These are phyloP conservation scores for Chymomyza costata DNA, from an alignment of 1,140 invertebrate genomes.

Conservation along the genomic window DNA sequence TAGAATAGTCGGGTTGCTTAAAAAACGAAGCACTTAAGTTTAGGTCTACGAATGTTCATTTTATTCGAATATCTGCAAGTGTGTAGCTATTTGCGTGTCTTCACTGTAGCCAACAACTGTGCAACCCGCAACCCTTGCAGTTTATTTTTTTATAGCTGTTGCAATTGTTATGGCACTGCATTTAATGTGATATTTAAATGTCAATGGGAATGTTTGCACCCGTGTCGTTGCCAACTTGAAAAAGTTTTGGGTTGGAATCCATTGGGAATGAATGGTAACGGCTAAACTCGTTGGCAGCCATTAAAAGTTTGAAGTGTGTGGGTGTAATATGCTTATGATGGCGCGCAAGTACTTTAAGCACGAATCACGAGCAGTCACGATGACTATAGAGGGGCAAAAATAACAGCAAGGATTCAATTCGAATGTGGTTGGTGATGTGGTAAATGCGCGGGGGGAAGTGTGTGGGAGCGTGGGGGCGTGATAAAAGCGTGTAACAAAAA, in stretches of 20 bases:
- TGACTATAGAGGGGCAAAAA: too few relatives aligned
- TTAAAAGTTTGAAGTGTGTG: conserved; percentile 26
- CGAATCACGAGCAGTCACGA: too few relatives aligned
- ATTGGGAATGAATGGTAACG: conserved; percentile 4
- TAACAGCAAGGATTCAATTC: too few relatives aligned
- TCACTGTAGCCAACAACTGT: too few relatives aligned
- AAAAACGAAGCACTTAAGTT: too few relatives aligned
- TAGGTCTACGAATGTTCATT: too few relatives aligned
- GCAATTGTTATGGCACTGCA: conserved; percentile 21
- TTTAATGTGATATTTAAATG: conserved; percentile 56
- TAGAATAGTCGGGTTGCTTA: too few relatives aligned
- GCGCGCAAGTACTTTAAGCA: conserved; percentile 15
- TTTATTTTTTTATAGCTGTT: conserved; percentile 11
- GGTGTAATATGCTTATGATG: conserved; percentile 34
- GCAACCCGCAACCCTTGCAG: conserved; percentile 2
- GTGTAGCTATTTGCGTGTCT: too few relatives aligned
- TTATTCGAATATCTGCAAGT: too few relatives aligned
- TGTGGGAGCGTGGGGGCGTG: conserved; percentile 27
- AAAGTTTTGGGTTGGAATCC: conserved; percentile 44
- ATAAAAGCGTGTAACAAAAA: conserved; percentile 16
- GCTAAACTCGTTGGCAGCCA: conserved; percentile 15
- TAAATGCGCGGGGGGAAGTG: too few relatives aligned
- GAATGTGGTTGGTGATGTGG: too few relatives aligned
- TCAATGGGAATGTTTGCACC: conserved; percentile 21
- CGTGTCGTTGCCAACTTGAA: conserved; percentile 8